Base-by-base conservation (phyloP, 1,140 invertebrate genomes). In the Spodoptera frugiperda region DNA sequence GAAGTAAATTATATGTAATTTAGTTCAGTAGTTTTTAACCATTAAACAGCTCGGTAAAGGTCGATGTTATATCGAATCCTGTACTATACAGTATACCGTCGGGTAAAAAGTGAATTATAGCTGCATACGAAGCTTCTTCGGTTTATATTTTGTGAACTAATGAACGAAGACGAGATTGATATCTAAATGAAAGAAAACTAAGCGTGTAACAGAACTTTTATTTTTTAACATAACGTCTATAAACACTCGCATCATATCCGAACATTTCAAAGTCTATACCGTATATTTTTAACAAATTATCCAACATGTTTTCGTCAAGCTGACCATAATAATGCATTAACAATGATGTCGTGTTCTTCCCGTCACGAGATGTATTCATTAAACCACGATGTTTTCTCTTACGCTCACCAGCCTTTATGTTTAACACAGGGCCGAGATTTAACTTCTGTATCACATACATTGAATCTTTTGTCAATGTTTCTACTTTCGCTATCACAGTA, bases 181-280 rank as follows among this genome's bases (percentile, higher is more conserved):
- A 55, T 12, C 15, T 39, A 12, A n/a, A n/a, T n/a, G 0, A 39
- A 14, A 61, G 25, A 63, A 15, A 30, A 44, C 17, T 9, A 33
- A 46, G 11, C 30, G 8, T 33, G 6, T 39, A 39, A n/a, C 12
- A 68, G 48, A 75, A 39, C 53, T 33, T 88, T 87, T 89, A 87
- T 84, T 91, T 89, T 85, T 88, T 91, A 77, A 95, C 93, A 87
- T 95, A 95, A 72, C 86, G 85, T 82, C 93, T 95, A 91, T 96
- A 96, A 78, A 95, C 88, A 63, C 88, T 92, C 61, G 93, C 88
- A 82, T 95, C 92, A 85, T 96, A 96, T 77, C 95, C 95, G 82
- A 96, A 96, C 85, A 96, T 94, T 91, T 97, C 95, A 90, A 97
- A 97, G 92, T 97, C 97, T 54, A 96, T 93, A 82, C 95, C 95